These are phyloP conservation scores for Podarcis raffonei DNA, from an alignment of 2,113 vertebrate species.

Conservation along the genomic window DNA sequence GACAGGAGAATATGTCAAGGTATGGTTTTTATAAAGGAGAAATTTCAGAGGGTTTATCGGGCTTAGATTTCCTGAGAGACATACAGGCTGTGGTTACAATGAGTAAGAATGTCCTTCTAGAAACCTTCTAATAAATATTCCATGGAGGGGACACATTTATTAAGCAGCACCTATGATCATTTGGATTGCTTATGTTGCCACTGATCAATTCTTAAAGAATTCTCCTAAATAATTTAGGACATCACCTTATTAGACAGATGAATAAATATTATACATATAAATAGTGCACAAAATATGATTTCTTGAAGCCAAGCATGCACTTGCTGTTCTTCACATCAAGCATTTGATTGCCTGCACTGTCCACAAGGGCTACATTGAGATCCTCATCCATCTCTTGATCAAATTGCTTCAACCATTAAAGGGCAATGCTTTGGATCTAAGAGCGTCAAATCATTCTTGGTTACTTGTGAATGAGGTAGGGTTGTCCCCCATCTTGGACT, in stretches of 20 bases:
- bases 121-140: conserved; percentile 13
- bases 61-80: not conserved
- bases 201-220: not conserved
- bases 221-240: conserved; percentile 27
- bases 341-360: not conserved
- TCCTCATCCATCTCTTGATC: not conserved
- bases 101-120: not conserved
- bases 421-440: too few relatives aligned
- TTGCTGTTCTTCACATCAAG: not conserved
- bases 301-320: not conserved
- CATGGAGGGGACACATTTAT: conserved; percentile 1
- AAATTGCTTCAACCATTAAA: not conserved
- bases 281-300: not conserved
- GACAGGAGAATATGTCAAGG: not conserved
- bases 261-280: not conserved
- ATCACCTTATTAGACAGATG: conserved; percentile 23
- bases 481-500: too few relatives aligned
- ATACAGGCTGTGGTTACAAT: conserved; percentile 15
- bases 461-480: too few relatives aligned
- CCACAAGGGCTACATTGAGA: not conserved
- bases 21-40: not conserved
- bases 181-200: not conserved
- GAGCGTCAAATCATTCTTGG: too few relatives aligned
- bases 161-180: not conserved
- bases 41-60: not conserved